Evolutionary conservation across 2,113 vertebrate species (phyloP).

Genomic region (Nansenia antarctica): DNA sequence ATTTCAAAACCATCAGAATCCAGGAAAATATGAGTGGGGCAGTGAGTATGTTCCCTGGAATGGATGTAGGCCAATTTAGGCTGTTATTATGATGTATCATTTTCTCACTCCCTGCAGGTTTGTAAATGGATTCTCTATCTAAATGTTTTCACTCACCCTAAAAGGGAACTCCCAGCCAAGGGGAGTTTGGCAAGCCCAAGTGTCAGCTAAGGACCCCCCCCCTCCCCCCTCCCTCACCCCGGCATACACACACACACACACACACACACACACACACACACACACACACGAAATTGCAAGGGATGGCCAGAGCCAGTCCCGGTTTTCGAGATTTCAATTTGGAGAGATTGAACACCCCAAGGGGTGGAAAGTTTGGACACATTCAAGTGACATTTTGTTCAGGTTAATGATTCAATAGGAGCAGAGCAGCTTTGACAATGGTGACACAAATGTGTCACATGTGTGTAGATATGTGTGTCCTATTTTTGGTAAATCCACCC

Average conservation of each 20-base stretch:
- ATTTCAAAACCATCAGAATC: conserved; percentile 15
- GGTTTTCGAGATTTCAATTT: neutral
- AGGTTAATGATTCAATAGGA: neutral
- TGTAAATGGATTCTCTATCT: neutral
- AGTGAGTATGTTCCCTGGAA: conserved; percentile 1
- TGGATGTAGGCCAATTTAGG: neutral
- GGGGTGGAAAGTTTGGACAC: neutral
- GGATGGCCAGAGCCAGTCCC: conserved; percentile 4
- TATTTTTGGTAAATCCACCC: no score
- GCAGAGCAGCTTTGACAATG: no score
- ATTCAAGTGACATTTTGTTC: neutral
- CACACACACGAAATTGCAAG: conserved; percentile 6
- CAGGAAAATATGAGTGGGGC: neutral
- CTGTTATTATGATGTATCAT: conserved; percentile 7
- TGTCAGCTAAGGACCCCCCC: conserved; percentile 34
- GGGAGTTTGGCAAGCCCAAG: neutral
- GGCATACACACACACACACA: conserved; percentile 13
- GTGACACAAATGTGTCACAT: no score
- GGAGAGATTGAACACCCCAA: neutral
- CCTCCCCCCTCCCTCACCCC: conserved; percentile 30
- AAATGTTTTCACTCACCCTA: neutral
- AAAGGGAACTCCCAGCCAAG: conserved; percentile 18
- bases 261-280: conserved; percentile 22
- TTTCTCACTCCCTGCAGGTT: conserved; percentile 16
- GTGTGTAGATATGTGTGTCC: no score